Evolutionary conservation across 2,797 vertebrate genomes (phyloP).

Genomic region (Sciurus vulgaris): DNA sequence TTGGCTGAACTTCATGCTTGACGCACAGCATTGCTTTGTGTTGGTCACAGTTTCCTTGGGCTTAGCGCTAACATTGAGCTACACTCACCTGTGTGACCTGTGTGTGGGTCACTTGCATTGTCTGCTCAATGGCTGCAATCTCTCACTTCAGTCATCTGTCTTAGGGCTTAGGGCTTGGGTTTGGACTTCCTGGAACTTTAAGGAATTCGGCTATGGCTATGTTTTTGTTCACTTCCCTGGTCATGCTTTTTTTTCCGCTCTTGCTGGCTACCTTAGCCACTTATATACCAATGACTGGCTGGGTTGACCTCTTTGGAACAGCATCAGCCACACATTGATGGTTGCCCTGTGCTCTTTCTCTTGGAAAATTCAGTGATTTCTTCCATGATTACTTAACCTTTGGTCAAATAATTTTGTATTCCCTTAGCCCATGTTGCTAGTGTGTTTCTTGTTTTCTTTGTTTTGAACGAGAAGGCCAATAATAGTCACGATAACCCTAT

Average conservation of each 20-base stretch:
- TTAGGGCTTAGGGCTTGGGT: background rate
- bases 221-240: background rate
- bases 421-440: background rate
- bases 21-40: background rate
- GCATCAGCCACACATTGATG: background rate
- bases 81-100: background rate
- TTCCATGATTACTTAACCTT: background rate
- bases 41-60: background rate
- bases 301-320: background rate
- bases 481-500: background rate
- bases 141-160: background rate
- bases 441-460: background rate
- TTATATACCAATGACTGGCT: background rate
- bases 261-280: background rate
- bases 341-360: background rate
- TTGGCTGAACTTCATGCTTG: background rate
- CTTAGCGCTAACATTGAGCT: background rate
- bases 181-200: background rate
- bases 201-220: background rate
- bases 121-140: background rate
- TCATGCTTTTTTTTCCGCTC: background rate
- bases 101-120: background rate
- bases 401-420: background rate
- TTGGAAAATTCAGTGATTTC: background rate
- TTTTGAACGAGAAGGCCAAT: slow-evolving; percentile 3